Conservation (phyloP, 2,797 vertebrate genomes). For the Enoplosus armatus region DNA sequence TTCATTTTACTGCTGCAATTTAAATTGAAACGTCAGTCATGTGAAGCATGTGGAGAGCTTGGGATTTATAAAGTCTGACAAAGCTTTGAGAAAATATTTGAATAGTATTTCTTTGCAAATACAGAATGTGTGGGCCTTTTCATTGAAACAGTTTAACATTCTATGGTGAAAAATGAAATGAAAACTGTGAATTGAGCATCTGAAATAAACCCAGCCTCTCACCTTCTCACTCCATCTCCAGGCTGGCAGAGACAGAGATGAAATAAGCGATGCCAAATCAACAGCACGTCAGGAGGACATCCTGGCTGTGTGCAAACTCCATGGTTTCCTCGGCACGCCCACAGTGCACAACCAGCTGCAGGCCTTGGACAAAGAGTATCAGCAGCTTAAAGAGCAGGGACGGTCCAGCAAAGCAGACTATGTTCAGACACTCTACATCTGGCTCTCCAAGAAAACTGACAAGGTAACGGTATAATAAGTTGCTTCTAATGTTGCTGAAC, state of each 20-base stretch:
- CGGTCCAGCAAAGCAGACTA: conserved; percentile 81
- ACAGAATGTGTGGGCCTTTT: neutral
- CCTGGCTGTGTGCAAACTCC: conserved; percentile 82
- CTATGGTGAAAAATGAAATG: neutral
- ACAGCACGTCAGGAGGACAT: conserved; percentile 80
- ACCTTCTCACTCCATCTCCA: conserved; percentile 26
- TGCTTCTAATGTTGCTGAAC: neutral
- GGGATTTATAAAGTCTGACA: neutral
- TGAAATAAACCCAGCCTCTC: neutral
- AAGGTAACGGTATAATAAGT: conserved; percentile 64
- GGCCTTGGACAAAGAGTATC: conserved; percentile 81
- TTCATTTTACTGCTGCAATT: neutral
- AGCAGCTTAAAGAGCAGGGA: conserved; percentile 81
- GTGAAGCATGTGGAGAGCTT: neutral
- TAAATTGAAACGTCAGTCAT: neutral
- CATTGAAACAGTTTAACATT: neutral
- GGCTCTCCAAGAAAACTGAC: conserved; percentile 79
- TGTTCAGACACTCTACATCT: conserved; percentile 81
- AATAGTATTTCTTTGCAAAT: neutral
- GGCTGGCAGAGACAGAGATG: conserved; percentile 61
- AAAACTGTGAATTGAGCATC: neutral
- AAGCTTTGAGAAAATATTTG: neutral
- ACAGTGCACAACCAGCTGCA: conserved; percentile 80
- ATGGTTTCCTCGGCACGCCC: conserved; percentile 74
- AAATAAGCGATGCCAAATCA: conserved; percentile 71